Conservation (phyloP, 30 jellyfish, hydroid and myxozoan genomes). For the Pseudorhiza aurosa region DNA sequence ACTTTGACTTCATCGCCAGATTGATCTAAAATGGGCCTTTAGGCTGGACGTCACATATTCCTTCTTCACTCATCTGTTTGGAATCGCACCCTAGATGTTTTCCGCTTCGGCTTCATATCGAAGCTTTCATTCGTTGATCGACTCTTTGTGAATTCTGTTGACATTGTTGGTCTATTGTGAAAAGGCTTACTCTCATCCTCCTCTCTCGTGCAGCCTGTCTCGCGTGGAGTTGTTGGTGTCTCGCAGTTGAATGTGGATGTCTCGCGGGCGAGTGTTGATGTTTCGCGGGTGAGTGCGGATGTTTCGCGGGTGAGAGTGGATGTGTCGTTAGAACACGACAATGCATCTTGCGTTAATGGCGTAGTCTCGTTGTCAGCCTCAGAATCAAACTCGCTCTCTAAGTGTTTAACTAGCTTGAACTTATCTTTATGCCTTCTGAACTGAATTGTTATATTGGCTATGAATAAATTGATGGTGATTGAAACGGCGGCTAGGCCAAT, state of each 20-base stretch:
- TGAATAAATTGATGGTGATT: slow-evolving; percentile 80
- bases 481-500: slow-evolving; percentile 96
- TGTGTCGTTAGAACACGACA: not conserved
- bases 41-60: not conserved
- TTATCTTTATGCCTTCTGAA: slow-evolving; percentile 80
- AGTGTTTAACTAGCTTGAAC: slow-evolving; percentile 69
- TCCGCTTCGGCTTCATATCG: slow-evolving; percentile 27
- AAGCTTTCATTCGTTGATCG: not conserved
- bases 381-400: slow-evolving; percentile 80
- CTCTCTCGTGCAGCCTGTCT: not conserved
- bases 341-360: slow-evolving; percentile 64
- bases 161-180: not conserved
- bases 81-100: slow-evolving; percentile 62
- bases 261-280: too few relatives aligned
- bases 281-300: not conserved
- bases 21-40: too few relatives aligned
- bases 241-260: too few relatives aligned
- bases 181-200: not conserved
- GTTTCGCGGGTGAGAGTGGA: not conserved
- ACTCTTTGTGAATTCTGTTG: not conserved
- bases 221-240: too few relatives aligned
- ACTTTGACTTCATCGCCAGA: too few relatives aligned
- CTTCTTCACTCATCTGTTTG: slow-evolving; percentile 30
- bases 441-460: slow-evolving; percentile 86
- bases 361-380: slow-evolving; percentile 82